phyloP scores from a whole-genome alignment of 1,140 invertebrate species.

The Sipha flava region DNA sequence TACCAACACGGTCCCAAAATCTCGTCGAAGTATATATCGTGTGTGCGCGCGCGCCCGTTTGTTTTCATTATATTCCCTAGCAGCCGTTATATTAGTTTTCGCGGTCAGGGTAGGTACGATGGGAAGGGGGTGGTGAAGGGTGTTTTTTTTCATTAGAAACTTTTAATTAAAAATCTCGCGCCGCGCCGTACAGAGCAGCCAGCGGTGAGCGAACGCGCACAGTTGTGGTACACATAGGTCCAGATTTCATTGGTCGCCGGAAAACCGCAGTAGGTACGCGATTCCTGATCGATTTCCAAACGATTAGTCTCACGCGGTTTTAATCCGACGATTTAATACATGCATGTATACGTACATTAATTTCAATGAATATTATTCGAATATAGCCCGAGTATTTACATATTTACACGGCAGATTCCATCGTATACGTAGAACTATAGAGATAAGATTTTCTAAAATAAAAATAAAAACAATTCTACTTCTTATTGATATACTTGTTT shows the following conservation, averaged over 20 bases:
- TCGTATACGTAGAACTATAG: no score
- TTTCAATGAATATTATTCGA: no score
- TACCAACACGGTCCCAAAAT: background rate
- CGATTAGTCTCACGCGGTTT: background rate
- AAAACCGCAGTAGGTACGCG: constrained; percentile 10
- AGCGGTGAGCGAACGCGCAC: no score
- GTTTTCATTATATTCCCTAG: constrained; percentile 31
- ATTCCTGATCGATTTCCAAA: background rate
- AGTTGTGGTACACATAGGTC: background rate
- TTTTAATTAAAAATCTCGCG: constrained; percentile 32
- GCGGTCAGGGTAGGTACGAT: background rate
- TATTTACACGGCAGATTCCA: no score
- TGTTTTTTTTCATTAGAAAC: constrained; percentile 32
- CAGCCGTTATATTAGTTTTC: constrained; percentile 32
- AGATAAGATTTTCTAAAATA: no score
- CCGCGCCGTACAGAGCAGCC: no score
- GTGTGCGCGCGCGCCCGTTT: background rate
- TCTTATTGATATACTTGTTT: no score
- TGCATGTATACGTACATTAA: background rate
- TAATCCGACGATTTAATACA: background rate
- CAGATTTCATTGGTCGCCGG: constrained; percentile 10
- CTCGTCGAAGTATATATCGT: background rate
- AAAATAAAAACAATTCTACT: no score
- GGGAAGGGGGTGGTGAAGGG: constrained; percentile 5
- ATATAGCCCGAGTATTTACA: no score